phyloP scores from a whole-genome alignment of 2,113 vertebrate species.

The Stigmatopora nigra region DNA sequence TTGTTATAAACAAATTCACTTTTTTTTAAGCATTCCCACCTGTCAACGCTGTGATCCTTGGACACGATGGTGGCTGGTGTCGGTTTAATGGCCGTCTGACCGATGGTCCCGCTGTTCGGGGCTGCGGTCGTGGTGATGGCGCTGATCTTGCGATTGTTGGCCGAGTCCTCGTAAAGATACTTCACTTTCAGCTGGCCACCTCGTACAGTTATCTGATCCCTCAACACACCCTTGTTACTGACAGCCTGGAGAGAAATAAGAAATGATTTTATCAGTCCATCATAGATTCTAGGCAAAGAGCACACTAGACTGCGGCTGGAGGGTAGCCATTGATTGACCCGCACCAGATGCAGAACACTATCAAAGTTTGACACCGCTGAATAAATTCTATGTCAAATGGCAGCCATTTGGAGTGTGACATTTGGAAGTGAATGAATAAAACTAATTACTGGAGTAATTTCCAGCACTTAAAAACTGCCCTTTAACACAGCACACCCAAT shows the following conservation, averaged over 20 bases:
- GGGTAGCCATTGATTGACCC: not conserved
- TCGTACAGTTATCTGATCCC: slow-evolving; percentile 75
- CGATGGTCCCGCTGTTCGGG: slow-evolving; percentile 54
- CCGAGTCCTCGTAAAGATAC: slow-evolving; percentile 85
- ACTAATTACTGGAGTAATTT: not conserved
- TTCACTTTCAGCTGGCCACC: slow-evolving; percentile 85
- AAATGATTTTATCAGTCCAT: not conserved
- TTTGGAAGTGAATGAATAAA: not conserved
- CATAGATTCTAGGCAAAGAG: not conserved
- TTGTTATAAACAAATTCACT: too few species aligned
- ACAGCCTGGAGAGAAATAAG: slow-evolving; percentile 44
- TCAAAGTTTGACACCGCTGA: too few species aligned
- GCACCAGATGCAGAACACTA: not conserved
- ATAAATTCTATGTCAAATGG: too few species aligned
- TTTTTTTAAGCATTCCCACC: slow-evolving; percentile 31
- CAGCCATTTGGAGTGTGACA: too few species aligned
- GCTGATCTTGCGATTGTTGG: slow-evolving; percentile 74
- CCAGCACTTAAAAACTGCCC: not conserved
- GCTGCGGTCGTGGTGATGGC: slow-evolving; percentile 65
- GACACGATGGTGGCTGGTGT: slow-evolving; percentile 45
- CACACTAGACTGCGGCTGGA: not conserved
- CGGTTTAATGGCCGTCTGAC: slow-evolving; percentile 67
- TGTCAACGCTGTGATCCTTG: slow-evolving; percentile 80
- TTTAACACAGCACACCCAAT: not conserved
- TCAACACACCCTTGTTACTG: slow-evolving; percentile 72